These are phyloP conservation scores for Rhinoptilus africanus DNA, from an alignment of 2,113 vertebrate species.

Conservation along the genomic window DNA sequence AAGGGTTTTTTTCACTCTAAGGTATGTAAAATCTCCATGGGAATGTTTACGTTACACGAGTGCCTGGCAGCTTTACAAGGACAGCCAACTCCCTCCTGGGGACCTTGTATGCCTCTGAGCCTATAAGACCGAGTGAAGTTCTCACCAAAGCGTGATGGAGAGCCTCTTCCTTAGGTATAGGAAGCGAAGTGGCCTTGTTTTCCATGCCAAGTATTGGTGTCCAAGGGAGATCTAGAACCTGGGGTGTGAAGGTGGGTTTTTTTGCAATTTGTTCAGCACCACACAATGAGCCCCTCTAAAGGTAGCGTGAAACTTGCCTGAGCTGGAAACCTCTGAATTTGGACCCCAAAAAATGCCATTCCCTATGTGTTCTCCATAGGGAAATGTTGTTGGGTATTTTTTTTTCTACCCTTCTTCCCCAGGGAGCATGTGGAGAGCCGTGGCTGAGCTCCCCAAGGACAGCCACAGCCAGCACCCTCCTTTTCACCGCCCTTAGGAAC, in stretches of 20 bases:
- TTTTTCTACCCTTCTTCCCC: background rate
- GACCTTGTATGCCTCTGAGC: background rate
- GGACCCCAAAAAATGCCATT: background rate
- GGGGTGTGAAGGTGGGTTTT: rapidly evolving
- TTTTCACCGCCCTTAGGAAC: rapidly evolving
- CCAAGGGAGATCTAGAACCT: background rate
- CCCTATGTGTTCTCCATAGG: background rate
- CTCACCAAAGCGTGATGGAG: background rate
- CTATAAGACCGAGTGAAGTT: background rate
- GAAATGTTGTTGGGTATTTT: too few relatives aligned
- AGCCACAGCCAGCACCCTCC: background rate
- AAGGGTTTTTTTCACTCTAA: background rate
- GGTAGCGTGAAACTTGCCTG: background rate
- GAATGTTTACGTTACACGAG: background rate
- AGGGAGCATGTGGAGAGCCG: background rate
- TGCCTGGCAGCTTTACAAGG: background rate
- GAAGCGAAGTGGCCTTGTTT: background rate
- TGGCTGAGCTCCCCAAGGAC: background rate
- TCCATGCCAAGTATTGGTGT: background rate
- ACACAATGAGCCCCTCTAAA: rapidly evolving
- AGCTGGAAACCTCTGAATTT: background rate
- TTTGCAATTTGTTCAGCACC: background rate
- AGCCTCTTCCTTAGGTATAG: background rate
- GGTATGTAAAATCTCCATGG: background rate
- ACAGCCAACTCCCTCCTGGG: background rate